phyloP scores from a whole-genome alignment of 2,888 invertebrate species.

The Disparrhopalites patrizii region DNA sequence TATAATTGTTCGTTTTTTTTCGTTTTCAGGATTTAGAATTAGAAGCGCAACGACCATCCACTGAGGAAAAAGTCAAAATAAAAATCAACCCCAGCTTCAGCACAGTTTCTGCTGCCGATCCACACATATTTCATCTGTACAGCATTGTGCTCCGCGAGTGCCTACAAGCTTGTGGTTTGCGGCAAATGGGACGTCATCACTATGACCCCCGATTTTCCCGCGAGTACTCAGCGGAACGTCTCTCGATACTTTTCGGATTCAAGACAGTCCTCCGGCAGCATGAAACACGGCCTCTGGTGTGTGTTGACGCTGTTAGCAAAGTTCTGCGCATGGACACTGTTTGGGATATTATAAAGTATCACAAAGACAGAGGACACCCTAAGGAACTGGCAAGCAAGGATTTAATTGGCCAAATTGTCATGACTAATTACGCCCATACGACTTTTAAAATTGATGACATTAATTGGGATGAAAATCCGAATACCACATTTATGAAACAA shows the following conservation, averaged over 20 bases:
- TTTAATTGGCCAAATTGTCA: slow-evolving; percentile 60
- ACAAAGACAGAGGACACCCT: not conserved
- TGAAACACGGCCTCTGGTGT: slow-evolving; percentile 71
- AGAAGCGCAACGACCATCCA: too few relatives aligned
- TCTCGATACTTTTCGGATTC: slow-evolving; percentile 31
- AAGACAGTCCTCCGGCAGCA: slow-evolving; percentile 75
- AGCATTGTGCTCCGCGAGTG: slow-evolving; percentile 2
- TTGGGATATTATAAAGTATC: slow-evolving; percentile 59
- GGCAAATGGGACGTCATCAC: slow-evolving; percentile 5
- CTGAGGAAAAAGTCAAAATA: not conserved
- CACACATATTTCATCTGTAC: slow-evolving; percentile 8
- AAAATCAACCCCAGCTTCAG: not conserved
- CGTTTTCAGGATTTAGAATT: too few relatives aligned
- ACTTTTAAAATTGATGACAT: slow-evolving; percentile 79
- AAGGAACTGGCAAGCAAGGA: slow-evolving; percentile 45
- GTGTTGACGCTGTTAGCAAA: slow-evolving; percentile 76
- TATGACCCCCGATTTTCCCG: not conserved
- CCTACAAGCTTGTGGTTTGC: not conserved
- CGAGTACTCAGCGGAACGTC: not conserved
- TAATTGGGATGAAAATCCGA: slow-evolving; percentile 68
- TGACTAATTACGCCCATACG: slow-evolving; percentile 76
- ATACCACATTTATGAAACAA: slow-evolving; percentile 61
- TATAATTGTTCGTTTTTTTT: too few relatives aligned
- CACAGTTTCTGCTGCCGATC: not conserved
- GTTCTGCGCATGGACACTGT: slow-evolving; percentile 74